Conservation (phyloP, 2,797 vertebrate species). For the Phrynocephalus guinanensis region DNA sequence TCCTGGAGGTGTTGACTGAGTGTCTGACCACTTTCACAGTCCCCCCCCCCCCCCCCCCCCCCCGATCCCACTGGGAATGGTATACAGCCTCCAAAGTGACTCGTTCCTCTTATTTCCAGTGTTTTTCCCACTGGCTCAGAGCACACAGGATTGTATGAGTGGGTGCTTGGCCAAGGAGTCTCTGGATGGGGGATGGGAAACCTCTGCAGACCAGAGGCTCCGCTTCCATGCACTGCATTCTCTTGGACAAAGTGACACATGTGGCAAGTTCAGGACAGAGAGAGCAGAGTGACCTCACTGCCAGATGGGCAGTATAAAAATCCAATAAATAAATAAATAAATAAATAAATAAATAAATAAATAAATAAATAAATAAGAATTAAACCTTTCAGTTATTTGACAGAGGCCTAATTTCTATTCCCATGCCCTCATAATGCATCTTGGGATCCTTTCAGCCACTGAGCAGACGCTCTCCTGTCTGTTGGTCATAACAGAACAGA, state of each 20-base stretch:
- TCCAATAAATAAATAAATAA: no score
- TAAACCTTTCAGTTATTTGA: not conserved
- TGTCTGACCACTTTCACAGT: not conserved
- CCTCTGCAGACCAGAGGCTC: no score
- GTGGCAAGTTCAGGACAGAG: not conserved
- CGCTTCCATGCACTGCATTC: not conserved
- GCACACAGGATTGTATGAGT: no score
- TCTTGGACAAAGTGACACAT: not conserved
- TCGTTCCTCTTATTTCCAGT: not conserved
- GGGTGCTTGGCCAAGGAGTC: no score
- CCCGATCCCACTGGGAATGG: not conserved
- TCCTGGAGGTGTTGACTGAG: not conserved
- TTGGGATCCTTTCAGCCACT: no score
- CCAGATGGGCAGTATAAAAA: no score
- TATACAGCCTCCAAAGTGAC: not conserved
- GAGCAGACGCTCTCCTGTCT: no score
- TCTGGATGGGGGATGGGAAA: no score
- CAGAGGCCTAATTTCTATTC: slow-evolving; percentile 5
- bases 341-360: not conserved
- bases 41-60: no score
- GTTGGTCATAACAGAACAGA: not conserved
- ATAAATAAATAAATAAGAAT: not conserved
- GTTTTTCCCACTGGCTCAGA: no score
- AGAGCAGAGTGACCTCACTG: not conserved
- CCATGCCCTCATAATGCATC: not conserved